A percentile compares a stretch with the other conserved stretches of the same genome.
Conservation (phyloP, 2,797 vertebrate species). For the Myripristis jacobus region DNA sequence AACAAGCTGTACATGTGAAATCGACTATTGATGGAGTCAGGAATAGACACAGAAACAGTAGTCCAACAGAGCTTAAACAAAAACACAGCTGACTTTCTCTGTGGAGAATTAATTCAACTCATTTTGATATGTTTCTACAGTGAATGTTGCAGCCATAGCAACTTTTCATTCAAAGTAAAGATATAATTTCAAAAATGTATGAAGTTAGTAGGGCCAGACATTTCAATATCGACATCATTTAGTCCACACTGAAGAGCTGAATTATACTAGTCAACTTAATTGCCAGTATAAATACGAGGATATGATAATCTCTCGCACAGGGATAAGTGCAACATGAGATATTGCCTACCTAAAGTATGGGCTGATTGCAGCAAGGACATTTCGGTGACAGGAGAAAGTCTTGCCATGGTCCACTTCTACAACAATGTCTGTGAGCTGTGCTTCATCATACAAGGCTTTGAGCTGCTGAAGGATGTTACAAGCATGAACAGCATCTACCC, state of each 20-base stretch:
- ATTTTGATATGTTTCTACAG: no score
- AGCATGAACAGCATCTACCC: slow-evolving; percentile 95
- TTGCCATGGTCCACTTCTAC: slow-evolving; percentile 98
- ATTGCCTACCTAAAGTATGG: slow-evolving; percentile 96
- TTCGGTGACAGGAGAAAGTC: slow-evolving; percentile 97
- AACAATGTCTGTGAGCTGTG: slow-evolving; percentile 97
- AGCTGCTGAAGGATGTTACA: slow-evolving; percentile 98
- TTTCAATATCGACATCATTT: not conserved
- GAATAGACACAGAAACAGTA: no score
- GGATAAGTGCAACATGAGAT: not conserved
- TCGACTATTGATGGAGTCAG: no score
- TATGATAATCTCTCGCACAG: not conserved
- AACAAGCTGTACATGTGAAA: no score
- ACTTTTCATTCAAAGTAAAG: no score
- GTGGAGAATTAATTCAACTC: no score
- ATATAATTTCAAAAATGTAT: no score
- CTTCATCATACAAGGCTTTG: slow-evolving; percentile 97
- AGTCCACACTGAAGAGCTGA: not conserved
- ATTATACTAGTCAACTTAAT: not conserved
- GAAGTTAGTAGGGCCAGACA: no score
- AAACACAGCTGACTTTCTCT: no score
- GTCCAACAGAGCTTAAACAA: no score
- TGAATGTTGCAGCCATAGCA: no score
- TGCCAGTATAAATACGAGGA: not conserved
- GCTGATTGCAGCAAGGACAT: slow-evolving; percentile 99